A percentile compares a stretch with the other conserved stretches of the same genome.
Evolutionary conservation across 2,113 vertebrate genomes (phyloP).

Genomic region (Origma solitaria): DNA sequence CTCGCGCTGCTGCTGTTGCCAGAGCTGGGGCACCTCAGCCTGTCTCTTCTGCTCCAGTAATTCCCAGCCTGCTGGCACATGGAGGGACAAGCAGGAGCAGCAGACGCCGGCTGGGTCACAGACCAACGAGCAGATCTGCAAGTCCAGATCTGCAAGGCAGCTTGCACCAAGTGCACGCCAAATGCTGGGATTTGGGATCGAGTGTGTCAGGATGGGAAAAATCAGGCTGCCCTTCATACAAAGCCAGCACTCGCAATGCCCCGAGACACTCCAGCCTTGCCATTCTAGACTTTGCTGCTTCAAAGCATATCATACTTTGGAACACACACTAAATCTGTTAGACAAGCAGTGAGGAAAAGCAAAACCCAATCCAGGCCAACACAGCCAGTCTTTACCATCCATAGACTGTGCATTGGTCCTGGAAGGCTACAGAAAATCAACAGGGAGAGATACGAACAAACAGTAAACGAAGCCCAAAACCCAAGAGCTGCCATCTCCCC

Average conservation of each 20-base stretch:
- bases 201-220: not conserved
- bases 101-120: not conserved
- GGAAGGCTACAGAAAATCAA: not conserved
- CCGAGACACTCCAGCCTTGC: not conserved
- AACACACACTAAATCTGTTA: not conserved
- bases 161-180: not conserved
- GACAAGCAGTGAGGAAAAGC: not conserved
- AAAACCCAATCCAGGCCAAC: not conserved
- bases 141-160: not conserved
- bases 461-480: not conserved
- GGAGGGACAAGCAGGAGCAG: not conserved
- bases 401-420: not conserved
- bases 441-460: not conserved
- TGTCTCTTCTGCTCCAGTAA: not conserved
- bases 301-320: not conserved
- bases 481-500: accelerated
- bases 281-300: not conserved
- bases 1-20: not conserved
- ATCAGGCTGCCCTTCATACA: not conserved
- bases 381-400: not conserved
- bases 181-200: not conserved
- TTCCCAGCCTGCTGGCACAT: not conserved
- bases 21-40: not conserved
- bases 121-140: not conserved
- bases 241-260: not conserved